phyloP scores from a whole-genome alignment of 2,797 vertebrate genomes.

The Catostomus latipinnis region DNA sequence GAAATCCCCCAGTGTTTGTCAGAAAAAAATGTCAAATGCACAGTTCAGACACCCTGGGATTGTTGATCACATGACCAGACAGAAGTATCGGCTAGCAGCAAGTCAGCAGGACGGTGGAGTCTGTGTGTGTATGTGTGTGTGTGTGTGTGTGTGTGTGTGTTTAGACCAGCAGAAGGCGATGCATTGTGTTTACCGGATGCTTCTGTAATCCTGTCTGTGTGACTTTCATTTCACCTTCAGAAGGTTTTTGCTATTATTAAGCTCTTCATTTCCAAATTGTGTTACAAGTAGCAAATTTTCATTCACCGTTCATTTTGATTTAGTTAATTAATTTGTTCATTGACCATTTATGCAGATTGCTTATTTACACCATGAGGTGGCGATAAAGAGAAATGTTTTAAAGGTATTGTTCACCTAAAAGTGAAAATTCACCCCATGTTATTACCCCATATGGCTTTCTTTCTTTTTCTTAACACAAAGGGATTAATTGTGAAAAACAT shows the following conservation, averaged over 20 bases:
- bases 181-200: background rate
- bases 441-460: too few species aligned
- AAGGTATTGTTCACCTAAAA: too few species aligned
- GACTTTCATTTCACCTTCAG: conserved; percentile 32
- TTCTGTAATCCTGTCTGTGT: conserved; percentile 20
- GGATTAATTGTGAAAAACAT: too few species aligned
- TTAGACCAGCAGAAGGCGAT: background rate
- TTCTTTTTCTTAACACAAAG: too few species aligned
- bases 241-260: background rate
- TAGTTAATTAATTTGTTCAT: too few species aligned
- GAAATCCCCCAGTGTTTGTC: background rate
- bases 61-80: conserved; percentile 14
- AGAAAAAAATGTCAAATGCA: background rate
- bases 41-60: background rate
- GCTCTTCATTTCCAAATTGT: background rate
- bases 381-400: too few species aligned
- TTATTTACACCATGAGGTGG: too few species aligned
- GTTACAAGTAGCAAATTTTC: too few species aligned
- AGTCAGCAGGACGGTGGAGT: conserved; percentile 8
- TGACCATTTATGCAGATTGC: too few species aligned
- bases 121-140: background rate
- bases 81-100: conserved; percentile 17
- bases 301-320: too few species aligned
- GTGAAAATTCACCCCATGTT: too few species aligned
- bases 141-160: conserved; percentile 22